A percentile compares a stretch with the other conserved stretches of the same genome.
phyloP scores from a whole-genome alignment of 1,140 invertebrate genomes.

The Callitettix versicolor region DNA sequence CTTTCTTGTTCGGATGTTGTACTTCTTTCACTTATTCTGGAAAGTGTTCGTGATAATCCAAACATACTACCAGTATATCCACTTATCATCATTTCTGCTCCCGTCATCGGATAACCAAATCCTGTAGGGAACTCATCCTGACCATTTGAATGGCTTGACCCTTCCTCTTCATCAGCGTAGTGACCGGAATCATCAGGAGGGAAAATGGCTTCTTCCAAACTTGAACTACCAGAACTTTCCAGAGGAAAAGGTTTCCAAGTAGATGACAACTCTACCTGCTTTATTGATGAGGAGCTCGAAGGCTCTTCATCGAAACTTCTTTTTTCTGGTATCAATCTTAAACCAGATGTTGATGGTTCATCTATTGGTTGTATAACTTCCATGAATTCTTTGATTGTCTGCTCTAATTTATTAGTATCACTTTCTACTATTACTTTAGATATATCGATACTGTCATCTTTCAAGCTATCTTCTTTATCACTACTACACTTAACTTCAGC shows the following conservation, averaged over 20 bases:
- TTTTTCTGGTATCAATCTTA: constrained; percentile 25
- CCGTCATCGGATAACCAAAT: constrained; percentile 55
- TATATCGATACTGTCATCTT: constrained; percentile 11
- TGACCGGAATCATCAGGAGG: constrained; percentile 54
- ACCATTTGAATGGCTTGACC: constrained; percentile 46
- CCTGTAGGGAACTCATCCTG: constrained; percentile 58
- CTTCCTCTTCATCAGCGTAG: constrained; percentile 37
- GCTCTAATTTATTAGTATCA: constrained; percentile 9
- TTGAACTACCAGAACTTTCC: constrained; percentile 66
- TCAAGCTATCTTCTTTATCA: constrained; percentile 1
- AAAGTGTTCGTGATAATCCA: constrained; percentile 60
- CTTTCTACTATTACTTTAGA: constrained; percentile 3
- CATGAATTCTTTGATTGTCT: constrained; percentile 14
- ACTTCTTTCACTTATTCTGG: constrained; percentile 74
- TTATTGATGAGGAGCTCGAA: constrained; percentile 24
- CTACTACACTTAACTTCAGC: constrained; percentile 12
- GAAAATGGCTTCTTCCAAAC: constrained; percentile 68
- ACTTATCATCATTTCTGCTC: constrained; percentile 52
- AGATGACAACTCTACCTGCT: constrained; percentile 32
- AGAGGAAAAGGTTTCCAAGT: constrained; percentile 72
- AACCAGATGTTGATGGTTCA: constrained; percentile 16
- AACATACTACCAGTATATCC: constrained; percentile 52
- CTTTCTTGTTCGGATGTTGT: constrained; percentile 72
- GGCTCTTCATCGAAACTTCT: constrained; percentile 28
- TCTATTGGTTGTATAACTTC: constrained; percentile 14